Evolutionary conservation across 1,140 invertebrate species (phyloP).

Genomic region (Drosophila bocqueti): DNA sequence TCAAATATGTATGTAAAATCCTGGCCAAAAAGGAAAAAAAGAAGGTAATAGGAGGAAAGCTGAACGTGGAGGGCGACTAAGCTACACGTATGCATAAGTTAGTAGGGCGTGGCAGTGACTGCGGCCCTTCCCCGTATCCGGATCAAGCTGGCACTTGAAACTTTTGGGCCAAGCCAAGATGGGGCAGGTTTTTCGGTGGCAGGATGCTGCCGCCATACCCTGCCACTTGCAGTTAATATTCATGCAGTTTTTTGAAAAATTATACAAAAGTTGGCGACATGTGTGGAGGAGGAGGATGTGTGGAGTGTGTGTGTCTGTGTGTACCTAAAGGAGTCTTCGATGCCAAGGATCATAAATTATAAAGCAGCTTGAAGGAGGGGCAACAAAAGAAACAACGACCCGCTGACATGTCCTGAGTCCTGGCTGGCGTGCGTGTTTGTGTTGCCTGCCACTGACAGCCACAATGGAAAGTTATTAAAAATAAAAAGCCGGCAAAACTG

Average conservation of each 20-base stretch:
- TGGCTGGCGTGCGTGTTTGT: constrained; percentile 26
- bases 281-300: constrained; percentile 36
- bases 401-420: constrained; percentile 60
- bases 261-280: constrained; percentile 72
- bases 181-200: constrained; percentile 13
- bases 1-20: constrained; percentile 68
- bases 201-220: constrained; percentile 16
- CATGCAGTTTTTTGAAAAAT: constrained; percentile 81
- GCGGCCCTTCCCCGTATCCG: not conserved
- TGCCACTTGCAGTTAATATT: constrained; percentile 80
- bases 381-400: constrained; percentile 48
- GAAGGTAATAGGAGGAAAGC: constrained; percentile 32
- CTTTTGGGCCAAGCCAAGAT: constrained; percentile 59
- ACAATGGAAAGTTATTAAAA: constrained; percentile 78
- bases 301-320: not conserved
- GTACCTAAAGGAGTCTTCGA: constrained; percentile 56
- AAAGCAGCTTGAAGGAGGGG: constrained; percentile 72
- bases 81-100: constrained; percentile 79
- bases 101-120: constrained; percentile 44
- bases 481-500: constrained; percentile 59
- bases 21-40: constrained; percentile 8
- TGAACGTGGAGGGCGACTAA: constrained; percentile 20
- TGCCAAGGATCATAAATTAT: constrained; percentile 81
- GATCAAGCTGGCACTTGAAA: constrained; percentile 61
- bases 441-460: constrained; percentile 67